phyloP scores from a whole-genome alignment of 2,888 invertebrate genomes.

The Sinotaia quadrata region DNA sequence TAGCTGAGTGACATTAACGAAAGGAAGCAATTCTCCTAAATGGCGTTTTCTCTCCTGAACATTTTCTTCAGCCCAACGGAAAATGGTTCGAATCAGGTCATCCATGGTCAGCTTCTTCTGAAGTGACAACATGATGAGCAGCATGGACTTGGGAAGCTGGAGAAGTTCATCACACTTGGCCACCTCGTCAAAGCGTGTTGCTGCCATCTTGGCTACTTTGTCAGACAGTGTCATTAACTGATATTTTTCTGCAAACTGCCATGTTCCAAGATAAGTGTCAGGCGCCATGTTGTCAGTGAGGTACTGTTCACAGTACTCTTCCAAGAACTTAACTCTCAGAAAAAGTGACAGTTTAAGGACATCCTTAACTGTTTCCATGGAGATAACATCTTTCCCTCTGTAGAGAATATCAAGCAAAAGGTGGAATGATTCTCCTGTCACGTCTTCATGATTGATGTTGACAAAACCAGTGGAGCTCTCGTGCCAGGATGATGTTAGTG shows the following conservation, averaged over 20 bases:
- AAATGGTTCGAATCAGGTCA: background rate
- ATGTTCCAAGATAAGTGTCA: background rate
- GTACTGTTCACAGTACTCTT: constrained; percentile 3
- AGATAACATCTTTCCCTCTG: background rate
- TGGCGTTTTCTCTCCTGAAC: background rate
- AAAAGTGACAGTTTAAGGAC: background rate
- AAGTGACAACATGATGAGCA: background rate
- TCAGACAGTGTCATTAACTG: background rate
- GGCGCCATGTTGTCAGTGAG: background rate
- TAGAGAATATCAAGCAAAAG: background rate
- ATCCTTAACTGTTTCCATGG: background rate
- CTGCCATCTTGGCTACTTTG: background rate
- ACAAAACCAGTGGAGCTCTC: background rate
- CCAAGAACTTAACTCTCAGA: background rate
- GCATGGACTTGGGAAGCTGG: constrained; percentile 15
- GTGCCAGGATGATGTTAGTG: background rate
- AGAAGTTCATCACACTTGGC: constrained; percentile 5
- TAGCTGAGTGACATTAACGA: constrained; percentile 29
- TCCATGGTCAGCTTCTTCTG: constrained; percentile 15
- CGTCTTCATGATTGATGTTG: background rate
- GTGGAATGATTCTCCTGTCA: background rate
- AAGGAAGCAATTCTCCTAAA: constrained; percentile 20
- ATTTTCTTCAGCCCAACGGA: constrained; percentile 25
- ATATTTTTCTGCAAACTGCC: constrained; percentile 15
- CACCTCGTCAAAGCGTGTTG: background rate